phyloP scores from a whole-genome alignment of 23 tunicate genomes.

The Styela clava region DNA sequence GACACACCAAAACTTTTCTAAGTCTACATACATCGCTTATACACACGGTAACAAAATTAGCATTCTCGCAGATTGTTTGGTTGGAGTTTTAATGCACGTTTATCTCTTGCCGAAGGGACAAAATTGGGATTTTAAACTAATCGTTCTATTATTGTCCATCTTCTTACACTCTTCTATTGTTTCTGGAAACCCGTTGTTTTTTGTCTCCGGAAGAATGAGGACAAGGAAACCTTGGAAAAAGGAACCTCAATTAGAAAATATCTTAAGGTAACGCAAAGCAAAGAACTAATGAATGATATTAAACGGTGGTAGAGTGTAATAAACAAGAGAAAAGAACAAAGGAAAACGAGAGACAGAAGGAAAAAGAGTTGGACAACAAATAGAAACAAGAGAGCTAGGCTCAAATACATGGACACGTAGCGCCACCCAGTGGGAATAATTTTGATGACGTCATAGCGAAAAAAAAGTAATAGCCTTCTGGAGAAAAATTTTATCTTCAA shows the following conservation, averaged over 20 bases:
- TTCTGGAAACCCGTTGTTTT: slow-evolving; percentile 64
- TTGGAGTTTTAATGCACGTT: neutral
- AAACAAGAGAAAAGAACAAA: neutral
- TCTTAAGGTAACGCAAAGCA: too few species aligned
- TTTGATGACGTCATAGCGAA: too few species aligned
- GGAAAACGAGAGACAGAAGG: neutral
- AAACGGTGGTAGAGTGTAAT: neutral
- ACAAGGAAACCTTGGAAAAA: slow-evolving; percentile 46
- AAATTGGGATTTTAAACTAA: slow-evolving; percentile 40
- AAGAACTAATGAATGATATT: too few species aligned
- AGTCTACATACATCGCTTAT: too few species aligned
- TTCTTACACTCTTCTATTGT: slow-evolving; percentile 45
- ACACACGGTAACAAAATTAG: neutral
- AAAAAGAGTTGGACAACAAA: neutral
- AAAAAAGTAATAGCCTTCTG: too few species aligned
- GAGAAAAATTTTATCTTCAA: too few species aligned
- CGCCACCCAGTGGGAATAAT: too few species aligned
- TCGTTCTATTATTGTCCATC: slow-evolving; percentile 34
- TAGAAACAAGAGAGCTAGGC: too few species aligned
- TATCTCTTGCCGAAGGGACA: slow-evolving; percentile 2
- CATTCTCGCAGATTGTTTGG: neutral
- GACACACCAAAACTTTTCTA: too few species aligned
- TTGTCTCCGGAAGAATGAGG: slow-evolving; percentile 68
- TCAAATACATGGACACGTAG: too few species aligned
- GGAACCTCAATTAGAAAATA: neutral